Base-by-base conservation (phyloP, 2,888 invertebrate genomes). In the Charanyca ferruginea region DNA sequence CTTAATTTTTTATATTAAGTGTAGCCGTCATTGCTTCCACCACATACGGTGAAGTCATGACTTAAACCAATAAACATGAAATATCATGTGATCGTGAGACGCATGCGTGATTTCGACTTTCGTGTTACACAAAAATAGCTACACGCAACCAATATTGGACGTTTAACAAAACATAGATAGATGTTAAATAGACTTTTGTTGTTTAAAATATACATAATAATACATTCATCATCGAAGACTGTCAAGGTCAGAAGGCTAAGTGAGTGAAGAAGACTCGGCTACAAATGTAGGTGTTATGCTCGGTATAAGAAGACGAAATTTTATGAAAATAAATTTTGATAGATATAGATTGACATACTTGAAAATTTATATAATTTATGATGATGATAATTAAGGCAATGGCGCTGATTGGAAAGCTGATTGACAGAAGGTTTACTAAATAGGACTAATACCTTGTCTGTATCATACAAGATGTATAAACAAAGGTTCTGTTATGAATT, bases 11-110 rank as follows among this genome's bases (percentile, higher is more conserved):
- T 87, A 90, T 90, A 90, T 91, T 88, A 90, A 91, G 87, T 88
- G 85, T 88, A 84, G 83, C 89, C 89, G 89, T 93, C 91, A 90
- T 86, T 90, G 90, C 85, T 88, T 86, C 87, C 89, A 91, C 93
- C 93, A 89, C 92, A 92, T 94, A 93, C 86, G 84, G 92, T 88
- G 93, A 91, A 94, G 92, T 93, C 94, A 94, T 94, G 94, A 93
- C 94, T 90, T 89, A 86, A 90, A 89, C 91, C 91, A 92, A 94
- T 95, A 94, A 95, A 94, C 88, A 89, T 92, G 92, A 94, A 91
- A 93, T 91, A 94, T 92, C 90, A 90, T 87, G 88, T 90, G 89
- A 87, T 89, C 91, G 91, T 91, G 91, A 88, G 83, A 85, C 71
- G 90, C 88, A 88, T 91, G 89, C 91, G 89, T 90, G 92, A 91